Conservation (phyloP, 2,113 vertebrate species). For the Scartelaos histophorus region DNA sequence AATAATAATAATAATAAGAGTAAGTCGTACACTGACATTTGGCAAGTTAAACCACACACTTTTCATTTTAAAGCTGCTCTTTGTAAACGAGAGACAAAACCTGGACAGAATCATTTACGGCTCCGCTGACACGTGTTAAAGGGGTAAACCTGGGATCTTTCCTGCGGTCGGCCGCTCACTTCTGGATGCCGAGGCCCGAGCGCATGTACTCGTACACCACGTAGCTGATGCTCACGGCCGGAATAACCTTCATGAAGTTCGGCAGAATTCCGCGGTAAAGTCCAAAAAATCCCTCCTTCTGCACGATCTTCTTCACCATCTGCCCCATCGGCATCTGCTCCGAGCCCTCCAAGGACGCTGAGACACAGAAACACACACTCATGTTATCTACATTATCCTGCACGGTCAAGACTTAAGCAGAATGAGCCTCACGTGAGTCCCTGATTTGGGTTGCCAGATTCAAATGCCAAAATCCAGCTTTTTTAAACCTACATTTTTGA, state of each 20-base stretch:
- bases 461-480: no score
- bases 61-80: background rate
- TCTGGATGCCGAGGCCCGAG: constrained; percentile 83
- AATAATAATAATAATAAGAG: no score
- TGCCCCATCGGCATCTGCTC: constrained; percentile 86
- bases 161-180: constrained; percentile 29
- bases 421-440: no score
- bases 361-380: no score
- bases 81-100: constrained; percentile 16
- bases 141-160: constrained; percentile 29
- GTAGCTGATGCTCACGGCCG: constrained; percentile 98
- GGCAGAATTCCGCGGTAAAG: constrained; percentile 95
- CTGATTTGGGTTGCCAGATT: no score
- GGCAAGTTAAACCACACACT: background rate
- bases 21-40: background rate
- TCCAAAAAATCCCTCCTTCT: constrained; percentile 88
- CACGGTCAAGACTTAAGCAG: no score
- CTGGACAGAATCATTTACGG: background rate
- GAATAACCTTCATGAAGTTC: constrained; percentile 98
- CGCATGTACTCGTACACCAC: constrained; percentile 97
- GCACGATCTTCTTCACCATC: constrained; percentile 86
- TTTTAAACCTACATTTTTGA: no score
- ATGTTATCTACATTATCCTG: no score
- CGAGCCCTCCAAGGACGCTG: constrained; percentile 86
- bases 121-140: constrained; percentile 10